Evolutionary conservation across 2,113 vertebrate genomes (phyloP), one percentile per base, ranked within the genome.

Genomic region (Rynchops niger): DNA sequence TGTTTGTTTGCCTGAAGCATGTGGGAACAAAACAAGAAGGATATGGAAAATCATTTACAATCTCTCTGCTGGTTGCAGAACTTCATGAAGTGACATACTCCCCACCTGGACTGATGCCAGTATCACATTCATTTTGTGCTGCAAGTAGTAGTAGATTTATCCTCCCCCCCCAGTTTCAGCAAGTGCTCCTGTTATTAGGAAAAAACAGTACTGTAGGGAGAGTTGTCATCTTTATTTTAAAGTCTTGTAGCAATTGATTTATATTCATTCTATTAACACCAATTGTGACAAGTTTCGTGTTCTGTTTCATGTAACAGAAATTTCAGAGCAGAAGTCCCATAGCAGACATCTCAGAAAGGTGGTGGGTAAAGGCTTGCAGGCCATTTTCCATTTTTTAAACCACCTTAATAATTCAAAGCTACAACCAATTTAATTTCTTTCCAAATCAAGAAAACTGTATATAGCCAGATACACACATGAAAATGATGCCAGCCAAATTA

Each of bases 211-310:
- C 34, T 79, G 56, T 79, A 72, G 82, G 50, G 88, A 90, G 55
- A 86, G 69, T 50, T 76, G 43, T 88, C 56, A 53, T 65, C 38
- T 96, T 97, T 91, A 92, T 96, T 96, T 96, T 67, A 89, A 86
- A 90, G 63, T 55, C n/a, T 66, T 70, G 13, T 47, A 55, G 80
- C 61, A 95, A 81, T 65, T 86, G 15, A 84, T 92, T 95, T 88
- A 36, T 83, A 88, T 82, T 77, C 11, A 59, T 92, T 93, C 59
- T 93, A 43, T 56, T 86, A 87, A 93, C 79, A 95, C 30, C 14
- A 18, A 52, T 82, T 90, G 59, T 78, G 69, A 90, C 69, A 91
- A 81, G 45, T 47, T 81, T 65, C 59, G 29, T 56, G 12, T 85
- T 82, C 66, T 66, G 88, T 61, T 82, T 85, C 56, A 82, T 45